Percentiles rank a stretch among this genome's conserved stretches.
These are phyloP conservation scores for Mesorhabditis spiculigera DNA, from an alignment of 2,888 invertebrate genomes.

Conservation along the genomic window DNA sequence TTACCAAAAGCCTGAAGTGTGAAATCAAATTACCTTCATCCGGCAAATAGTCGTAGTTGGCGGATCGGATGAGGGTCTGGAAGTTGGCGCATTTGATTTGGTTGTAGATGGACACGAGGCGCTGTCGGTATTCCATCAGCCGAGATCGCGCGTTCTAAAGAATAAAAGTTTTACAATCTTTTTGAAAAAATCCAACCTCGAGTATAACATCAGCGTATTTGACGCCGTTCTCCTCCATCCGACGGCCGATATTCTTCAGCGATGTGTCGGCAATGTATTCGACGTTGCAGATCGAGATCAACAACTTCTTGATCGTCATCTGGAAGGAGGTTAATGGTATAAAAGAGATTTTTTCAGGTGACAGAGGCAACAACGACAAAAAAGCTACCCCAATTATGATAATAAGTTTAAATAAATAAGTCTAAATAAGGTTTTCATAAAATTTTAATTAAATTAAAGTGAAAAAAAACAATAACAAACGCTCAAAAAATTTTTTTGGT, in stretches of 20 bases:
- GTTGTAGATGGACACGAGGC: slow-evolving; percentile 44
- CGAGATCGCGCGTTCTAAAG: slow-evolving; percentile 43
- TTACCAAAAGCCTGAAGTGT: background rate
- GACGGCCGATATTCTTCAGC: slow-evolving; percentile 42
- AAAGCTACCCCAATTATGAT: no score
- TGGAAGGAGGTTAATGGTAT: background rate
- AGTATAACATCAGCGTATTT: slow-evolving; percentile 50
- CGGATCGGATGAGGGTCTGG: slow-evolving; percentile 36
- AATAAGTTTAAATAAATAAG: no score
- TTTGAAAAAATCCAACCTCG: no score
- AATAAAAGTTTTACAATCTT: no score
- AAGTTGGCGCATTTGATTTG: slow-evolving; percentile 42
- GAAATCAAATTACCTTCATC: slow-evolving; percentile 36
- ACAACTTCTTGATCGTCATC: slow-evolving; percentile 45
- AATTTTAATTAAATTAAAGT: no score
- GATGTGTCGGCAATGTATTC: slow-evolving; percentile 53
- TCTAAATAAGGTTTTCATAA: no score
- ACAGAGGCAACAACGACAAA: no score
- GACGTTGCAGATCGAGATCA: slow-evolving; percentile 54
- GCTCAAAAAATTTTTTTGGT: no score
- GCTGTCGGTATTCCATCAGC: slow-evolving; percentile 37
- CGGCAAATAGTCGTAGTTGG: slow-evolving; percentile 42
- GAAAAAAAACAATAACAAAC: no score
- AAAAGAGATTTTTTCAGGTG: background rate
- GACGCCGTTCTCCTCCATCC: slow-evolving; percentile 50